These are phyloP conservation scores for Cantharis rufa DNA, from an alignment of 2,888 invertebrate genomes.

Conservation along the genomic window DNA sequence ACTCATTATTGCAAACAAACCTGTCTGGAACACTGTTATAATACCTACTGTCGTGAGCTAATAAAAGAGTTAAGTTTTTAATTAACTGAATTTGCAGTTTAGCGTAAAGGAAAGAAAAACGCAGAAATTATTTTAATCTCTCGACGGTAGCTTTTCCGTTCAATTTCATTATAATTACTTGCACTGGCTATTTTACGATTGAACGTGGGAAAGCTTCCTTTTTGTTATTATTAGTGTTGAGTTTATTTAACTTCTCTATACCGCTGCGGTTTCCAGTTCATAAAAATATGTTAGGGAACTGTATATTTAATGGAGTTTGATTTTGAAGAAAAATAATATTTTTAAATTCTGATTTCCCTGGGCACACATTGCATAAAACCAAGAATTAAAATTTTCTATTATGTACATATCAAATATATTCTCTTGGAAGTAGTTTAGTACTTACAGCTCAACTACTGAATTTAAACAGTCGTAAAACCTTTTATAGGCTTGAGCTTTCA, in stretches of 20 bases:
- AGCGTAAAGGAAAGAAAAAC: not conserved
- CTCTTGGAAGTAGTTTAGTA: constrained; percentile 17
- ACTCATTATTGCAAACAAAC: not conserved
- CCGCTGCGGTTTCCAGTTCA: not conserved
- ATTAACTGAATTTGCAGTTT: not conserved
- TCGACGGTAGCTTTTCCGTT: not conserved
- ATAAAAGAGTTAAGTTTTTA: not conserved
- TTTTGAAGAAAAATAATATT: not conserved
- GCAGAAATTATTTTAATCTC: not conserved
- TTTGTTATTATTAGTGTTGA: not conserved
- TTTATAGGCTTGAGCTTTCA: constrained; percentile 54
- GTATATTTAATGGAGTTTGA: not conserved
- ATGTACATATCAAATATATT: not conserved
- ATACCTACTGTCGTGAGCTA: not conserved
- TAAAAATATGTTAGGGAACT: not conserved
- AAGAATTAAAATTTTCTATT: not conserved
- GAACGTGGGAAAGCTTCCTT: not conserved
- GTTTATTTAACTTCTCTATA: not conserved
- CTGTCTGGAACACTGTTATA: not conserved
- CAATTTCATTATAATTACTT: not conserved
- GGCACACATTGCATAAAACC: not conserved
- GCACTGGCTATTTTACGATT: not conserved
- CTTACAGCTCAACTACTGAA: constrained; percentile 38
- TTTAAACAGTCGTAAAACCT: constrained; percentile 53
- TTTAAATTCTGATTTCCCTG: not conserved